phyloP scores from a whole-genome alignment of 2,113 vertebrate species.

The Kryptolebias marmoratus region DNA sequence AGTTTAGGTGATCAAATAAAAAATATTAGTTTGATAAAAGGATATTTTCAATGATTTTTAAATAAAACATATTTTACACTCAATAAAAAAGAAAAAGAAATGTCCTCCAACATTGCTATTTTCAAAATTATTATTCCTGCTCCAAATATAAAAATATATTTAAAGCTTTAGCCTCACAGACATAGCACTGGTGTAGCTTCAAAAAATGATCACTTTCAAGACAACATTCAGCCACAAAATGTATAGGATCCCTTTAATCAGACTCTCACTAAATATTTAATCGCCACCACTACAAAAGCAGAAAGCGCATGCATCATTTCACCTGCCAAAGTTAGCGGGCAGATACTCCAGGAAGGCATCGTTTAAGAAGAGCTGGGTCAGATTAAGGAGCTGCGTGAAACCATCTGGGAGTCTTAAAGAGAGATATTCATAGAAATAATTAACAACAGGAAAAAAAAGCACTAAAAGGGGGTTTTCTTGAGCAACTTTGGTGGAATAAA shows the following conservation, averaged over 20 bases:
- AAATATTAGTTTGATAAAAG: neutral
- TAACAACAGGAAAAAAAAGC: neutral
- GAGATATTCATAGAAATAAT: neutral
- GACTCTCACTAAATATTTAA: neutral
- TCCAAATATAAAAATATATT: too few relatives aligned
- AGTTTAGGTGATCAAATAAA: neutral
- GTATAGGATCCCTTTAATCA: neutral
- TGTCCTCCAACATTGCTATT: too few relatives aligned
- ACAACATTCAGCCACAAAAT: neutral
- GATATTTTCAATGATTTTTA: neutral
- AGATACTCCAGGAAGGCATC: conserved; percentile 99
- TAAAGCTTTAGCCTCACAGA: neutral
- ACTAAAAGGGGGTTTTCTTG: conserved; percentile 21
- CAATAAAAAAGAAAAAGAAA: neutral
- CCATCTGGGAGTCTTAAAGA: conserved; percentile 93
- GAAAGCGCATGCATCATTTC: conserved; percentile 63
- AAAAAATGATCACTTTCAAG: neutral
- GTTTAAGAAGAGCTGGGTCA: conserved; percentile 99
- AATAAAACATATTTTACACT: neutral
- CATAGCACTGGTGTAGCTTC: neutral
- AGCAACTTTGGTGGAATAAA: conserved; percentile 30
- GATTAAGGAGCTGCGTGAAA: conserved; percentile 97
- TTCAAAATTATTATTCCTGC: too few relatives aligned
- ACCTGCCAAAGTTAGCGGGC: conserved; percentile 99
- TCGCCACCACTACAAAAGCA: neutral